phyloP scores from a whole-genome alignment of 2,113 vertebrate genomes.

The Crypturellus undulatus region DNA sequence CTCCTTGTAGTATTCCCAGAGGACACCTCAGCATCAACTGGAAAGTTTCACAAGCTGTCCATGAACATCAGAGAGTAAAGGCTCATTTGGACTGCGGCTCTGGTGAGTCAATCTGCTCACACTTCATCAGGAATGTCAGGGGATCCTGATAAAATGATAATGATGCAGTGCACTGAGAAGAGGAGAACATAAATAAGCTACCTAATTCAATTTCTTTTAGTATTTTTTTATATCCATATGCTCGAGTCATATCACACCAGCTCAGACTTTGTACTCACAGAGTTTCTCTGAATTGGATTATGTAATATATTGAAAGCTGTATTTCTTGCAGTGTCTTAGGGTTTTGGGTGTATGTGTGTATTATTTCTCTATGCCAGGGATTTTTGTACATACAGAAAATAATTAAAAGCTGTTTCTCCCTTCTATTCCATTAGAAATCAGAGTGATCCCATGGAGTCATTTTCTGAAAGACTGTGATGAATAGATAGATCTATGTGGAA shows the following conservation, averaged over 20 bases:
- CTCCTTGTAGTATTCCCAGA: constrained; percentile 14
- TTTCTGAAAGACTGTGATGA: neutral
- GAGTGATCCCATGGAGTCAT: neutral
- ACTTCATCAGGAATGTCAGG: constrained; percentile 46
- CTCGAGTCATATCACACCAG: constrained; percentile 5
- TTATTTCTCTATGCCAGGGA: neutral
- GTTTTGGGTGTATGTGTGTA: neutral
- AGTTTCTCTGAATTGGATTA: constrained; percentile 14
- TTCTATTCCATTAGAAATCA: neutral
- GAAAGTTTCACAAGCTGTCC: constrained; percentile 51
- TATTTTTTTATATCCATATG: constrained; percentile 34
- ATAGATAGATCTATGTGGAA: neutral
- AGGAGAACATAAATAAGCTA: constrained; percentile 57
- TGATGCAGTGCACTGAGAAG: neutral
- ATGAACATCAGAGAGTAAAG: constrained; percentile 13
- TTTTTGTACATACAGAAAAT: constrained; percentile 22
- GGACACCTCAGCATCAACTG: constrained; percentile 39
- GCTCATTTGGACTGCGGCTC: neutral
- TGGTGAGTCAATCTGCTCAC: constrained; percentile 42
- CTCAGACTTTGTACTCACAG: constrained; percentile 15
- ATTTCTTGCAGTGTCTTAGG: constrained; percentile 10
- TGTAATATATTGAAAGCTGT: constrained; percentile 24
- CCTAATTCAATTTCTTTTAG: constrained; percentile 61
- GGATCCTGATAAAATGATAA: constrained; percentile 66
- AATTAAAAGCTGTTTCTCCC: neutral